Percentiles rank a stretch among this genome's conserved stretches.
These are phyloP conservation scores for Salvelinus sp. DNA, from an alignment of 2,113 vertebrate species.

Conservation along the genomic window DNA sequence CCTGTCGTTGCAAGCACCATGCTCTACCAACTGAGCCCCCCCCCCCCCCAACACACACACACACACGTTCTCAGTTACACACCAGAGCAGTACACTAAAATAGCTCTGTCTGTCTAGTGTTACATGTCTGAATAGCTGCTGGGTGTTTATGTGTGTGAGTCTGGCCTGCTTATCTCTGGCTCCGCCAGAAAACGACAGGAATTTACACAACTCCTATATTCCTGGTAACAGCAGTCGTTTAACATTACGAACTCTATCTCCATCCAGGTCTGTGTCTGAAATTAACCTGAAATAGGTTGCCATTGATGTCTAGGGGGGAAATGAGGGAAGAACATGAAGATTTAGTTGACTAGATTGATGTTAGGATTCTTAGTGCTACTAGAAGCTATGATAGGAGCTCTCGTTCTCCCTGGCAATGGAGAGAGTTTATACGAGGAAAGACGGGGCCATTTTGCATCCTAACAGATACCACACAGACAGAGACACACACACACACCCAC, in stretches of 20 bases:
- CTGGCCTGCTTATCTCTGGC: neutral
- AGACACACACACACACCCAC: constrained; percentile 46
- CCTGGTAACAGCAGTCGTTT: neutral
- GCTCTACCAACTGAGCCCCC: too few species aligned
- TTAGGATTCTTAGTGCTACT: neutral
- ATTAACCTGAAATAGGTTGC: too few species aligned
- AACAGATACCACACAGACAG: constrained; percentile 56
- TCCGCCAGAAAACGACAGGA: neutral
- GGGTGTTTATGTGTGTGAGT: neutral
- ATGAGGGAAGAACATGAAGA: neutral
- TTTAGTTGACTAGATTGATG: too few species aligned
- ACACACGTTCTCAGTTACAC: neutral
- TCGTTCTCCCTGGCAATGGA: neutral
- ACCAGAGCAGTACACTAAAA: neutral
- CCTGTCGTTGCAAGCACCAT: too few species aligned
- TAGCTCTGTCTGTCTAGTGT: constrained; percentile 1
- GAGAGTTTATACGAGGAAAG: constrained; percentile 34
- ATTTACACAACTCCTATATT: constrained; percentile 1
- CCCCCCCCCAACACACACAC: neutral
- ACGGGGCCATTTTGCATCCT: constrained; percentile 29
- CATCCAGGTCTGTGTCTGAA: neutral
- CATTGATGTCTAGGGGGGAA: neutral
- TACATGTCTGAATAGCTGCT: neutral
- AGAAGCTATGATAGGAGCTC: neutral
- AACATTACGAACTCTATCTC: neutral